Base-by-base conservation (phyloP, 2,888 invertebrate genomes). In the Drosophila setosimentum region DNA sequence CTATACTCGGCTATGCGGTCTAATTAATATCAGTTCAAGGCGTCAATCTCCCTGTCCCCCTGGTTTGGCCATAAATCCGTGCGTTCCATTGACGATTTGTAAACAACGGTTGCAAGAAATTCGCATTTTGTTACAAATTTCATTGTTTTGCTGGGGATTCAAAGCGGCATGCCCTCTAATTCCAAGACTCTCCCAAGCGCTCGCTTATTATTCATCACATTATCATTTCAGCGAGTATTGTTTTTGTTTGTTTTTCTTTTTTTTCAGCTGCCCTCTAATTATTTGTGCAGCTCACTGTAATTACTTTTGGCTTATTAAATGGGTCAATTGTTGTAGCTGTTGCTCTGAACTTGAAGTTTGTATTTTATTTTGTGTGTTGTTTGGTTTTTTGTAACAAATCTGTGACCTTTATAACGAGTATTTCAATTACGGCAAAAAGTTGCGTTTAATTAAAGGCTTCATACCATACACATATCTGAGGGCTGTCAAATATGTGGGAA, bases 11-110 rank as follows among this genome's bases (percentile, higher is more conserved):
- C 68, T 68, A 63, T 69, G 68, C 67, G 78, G 85, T 85, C 87
- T 83, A 89, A 89, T 87, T 89, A 87, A 87, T 89, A 86, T 80
- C 77, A 67, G 79, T 89, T 89, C 89, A 87, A 89, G 87, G 87
- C 73, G 71, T 66, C 53, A 51, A 49, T 54, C 61, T 37, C 35
- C 50, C 30, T 50, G 54, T 58, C 58, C 70, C 54, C 60, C 72
- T 7, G 45, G 64, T 35, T 11, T 16, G 27, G 11, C 18, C 62
- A 73, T 76, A 80, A 80, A 80, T 68, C 68, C 59, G 68, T 70
- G 70, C 74, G 73, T 76, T 80, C 71, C 82, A 81, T 83, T 85
- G 84, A 61, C 81, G 88, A 79, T 87, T 87, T 83, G 83, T 83
- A 57, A 68, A 55, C 66, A 69, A 69, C 21, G 21, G 21, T 37